These are phyloP conservation scores for Parnassius glacialis DNA, from an alignment of 2,888 invertebrate species.

Conservation along the genomic window DNA sequence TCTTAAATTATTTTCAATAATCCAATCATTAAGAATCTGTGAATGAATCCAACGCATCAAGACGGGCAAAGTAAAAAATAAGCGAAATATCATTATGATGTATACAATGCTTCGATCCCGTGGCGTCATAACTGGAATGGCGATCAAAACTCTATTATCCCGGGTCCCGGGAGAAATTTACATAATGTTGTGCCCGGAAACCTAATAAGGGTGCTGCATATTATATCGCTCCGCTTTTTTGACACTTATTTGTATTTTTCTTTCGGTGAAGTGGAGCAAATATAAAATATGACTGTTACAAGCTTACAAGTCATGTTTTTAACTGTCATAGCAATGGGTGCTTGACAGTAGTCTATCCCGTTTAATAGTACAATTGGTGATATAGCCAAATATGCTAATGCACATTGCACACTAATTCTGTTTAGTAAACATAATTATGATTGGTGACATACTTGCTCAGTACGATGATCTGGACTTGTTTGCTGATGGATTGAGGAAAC, in stretches of 20 bases:
- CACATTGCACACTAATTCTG: too few relatives aligned
- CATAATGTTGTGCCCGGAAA: constrained; percentile 49
- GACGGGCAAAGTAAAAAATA: constrained; percentile 1
- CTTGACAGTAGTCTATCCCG: too few relatives aligned
- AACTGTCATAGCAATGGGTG: too few relatives aligned
- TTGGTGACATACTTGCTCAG: too few relatives aligned
- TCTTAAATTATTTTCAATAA: too few relatives aligned
- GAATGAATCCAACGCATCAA: neutral
- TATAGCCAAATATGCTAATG: too few relatives aligned
- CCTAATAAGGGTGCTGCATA: constrained; percentile 29
- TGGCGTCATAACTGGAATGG: constrained; percentile 34
- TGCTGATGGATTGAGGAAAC: too few relatives aligned
- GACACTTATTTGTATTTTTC: constrained; percentile 12
- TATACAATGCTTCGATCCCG: constrained; percentile 23
- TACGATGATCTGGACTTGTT: too few relatives aligned
- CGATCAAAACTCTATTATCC: constrained; percentile 62
- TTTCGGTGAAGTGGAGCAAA: neutral
- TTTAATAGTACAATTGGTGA: too few relatives aligned
- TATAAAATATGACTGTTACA: too few relatives aligned
- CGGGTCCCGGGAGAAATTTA: constrained; percentile 53
- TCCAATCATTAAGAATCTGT: neutral
- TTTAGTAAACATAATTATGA: too few relatives aligned
- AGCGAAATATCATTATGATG: constrained; percentile 17
- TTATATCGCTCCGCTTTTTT: constrained; percentile 3
- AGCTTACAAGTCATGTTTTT: too few relatives aligned